These are phyloP conservation scores for Cabera pusaria DNA, from an alignment of 2,888 invertebrate species.

Conservation along the genomic window DNA sequence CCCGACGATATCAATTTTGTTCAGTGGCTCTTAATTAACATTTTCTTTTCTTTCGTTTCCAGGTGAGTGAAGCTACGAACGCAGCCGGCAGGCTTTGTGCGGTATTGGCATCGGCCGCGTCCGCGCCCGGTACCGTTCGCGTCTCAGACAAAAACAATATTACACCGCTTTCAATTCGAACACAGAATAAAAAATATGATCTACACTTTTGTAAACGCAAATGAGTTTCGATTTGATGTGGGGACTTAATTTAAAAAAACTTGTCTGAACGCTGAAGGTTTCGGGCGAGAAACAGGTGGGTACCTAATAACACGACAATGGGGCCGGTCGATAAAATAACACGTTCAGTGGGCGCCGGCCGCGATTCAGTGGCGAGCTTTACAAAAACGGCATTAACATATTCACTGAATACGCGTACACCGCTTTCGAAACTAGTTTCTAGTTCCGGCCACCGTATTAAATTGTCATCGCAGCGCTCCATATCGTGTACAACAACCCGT, in stretches of 20 bases:
- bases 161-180: conserved; percentile 77
- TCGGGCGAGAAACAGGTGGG: conserved; percentile 39
- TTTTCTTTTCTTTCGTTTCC: conserved; percentile 81
- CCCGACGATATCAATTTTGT: conserved; percentile 76
- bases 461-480: conserved; percentile 38
- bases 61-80: conserved; percentile 78
- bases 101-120: too few species aligned
- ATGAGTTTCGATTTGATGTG: conserved; percentile 75
- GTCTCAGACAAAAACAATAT: conserved; percentile 72
- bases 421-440: conserved; percentile 19
- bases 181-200: conserved; percentile 75
- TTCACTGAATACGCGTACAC: conserved; percentile 21
- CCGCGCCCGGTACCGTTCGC: conserved; percentile 45
- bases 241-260: conserved; percentile 71
- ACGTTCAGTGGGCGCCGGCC: conserved; percentile 19
- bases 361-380: conserved; percentile 12
- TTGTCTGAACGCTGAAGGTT: conserved; percentile 45
- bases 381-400: conserved; percentile 24
- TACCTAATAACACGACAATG: conserved; percentile 45
- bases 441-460: conserved; percentile 31
- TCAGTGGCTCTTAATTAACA: conserved; percentile 81
- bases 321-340: conserved; percentile 35
- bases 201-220: conserved; percentile 78
- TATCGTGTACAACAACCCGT: conserved; percentile 33
- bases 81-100: conserved; percentile 70